Percentiles rank a stretch among this genome's conserved stretches.
phyloP scores from a whole-genome alignment of 2,888 invertebrate genomes.

The Nephrotoma guestfalica region DNA sequence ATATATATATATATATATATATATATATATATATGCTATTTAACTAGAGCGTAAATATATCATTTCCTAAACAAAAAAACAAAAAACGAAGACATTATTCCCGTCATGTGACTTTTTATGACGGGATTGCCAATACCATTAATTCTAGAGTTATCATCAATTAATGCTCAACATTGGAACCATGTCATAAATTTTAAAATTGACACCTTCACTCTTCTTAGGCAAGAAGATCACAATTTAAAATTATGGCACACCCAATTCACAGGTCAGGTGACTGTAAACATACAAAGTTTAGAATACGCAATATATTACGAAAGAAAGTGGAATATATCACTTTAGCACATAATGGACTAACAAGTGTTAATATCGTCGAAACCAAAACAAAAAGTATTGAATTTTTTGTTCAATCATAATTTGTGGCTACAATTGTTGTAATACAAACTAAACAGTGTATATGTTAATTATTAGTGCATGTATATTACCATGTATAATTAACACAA shows the following conservation, averaged over 20 bases:
- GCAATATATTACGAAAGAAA: background rate
- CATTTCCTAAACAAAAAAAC: too few relatives aligned
- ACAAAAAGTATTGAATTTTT: background rate
- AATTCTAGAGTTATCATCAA: too few relatives aligned
- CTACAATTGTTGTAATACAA: background rate
- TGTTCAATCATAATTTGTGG: background rate
- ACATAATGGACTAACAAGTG: background rate
- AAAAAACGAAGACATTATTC: too few relatives aligned
- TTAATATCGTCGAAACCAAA: background rate
- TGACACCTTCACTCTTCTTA: too few relatives aligned
- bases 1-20: too few relatives aligned
- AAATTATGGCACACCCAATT: background rate
- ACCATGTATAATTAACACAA: background rate
- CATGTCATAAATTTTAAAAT: too few relatives aligned
- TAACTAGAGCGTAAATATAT: too few relatives aligned
- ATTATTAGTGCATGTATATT: background rate
- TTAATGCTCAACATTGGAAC: too few relatives aligned
- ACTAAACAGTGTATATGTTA: background rate
- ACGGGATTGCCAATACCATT: too few relatives aligned
- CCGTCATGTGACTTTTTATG: too few relatives aligned
- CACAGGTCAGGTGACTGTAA: background rate
- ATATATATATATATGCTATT: too few relatives aligned
- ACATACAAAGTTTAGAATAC: background rate
- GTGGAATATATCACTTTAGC: background rate
- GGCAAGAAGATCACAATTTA: too few relatives aligned